Evolutionary conservation across 2,888 invertebrate species (phyloP), one percentile per base, ranked within the genome.

Genomic region (Catocala sponsa): DNA sequence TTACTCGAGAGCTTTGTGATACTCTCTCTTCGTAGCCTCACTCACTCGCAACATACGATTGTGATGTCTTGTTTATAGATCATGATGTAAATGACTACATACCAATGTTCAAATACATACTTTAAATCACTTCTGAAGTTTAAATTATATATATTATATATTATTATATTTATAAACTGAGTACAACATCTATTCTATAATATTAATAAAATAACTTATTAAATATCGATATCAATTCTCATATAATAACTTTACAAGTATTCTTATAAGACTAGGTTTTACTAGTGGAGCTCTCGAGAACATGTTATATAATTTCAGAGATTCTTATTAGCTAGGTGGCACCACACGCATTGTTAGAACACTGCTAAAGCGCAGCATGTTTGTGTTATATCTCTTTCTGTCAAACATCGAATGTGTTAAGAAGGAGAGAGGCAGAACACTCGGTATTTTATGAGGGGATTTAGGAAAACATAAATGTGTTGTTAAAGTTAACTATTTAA

Each of bases 301-400:
- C 71, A 72, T 50, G 71, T 74, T 68, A 50, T 63, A 77, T 75
- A 73, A 53, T 35, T 55, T 76, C 55, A 65, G 91, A 91, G 91
- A 91, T 91, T 91, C 91, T 83, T 85, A 84, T 68, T 61, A 68
- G 63, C 77, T 74, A 81, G 84, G 87, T 89, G 88, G 87, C 89
- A 90, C 86, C 78, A 64, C 74, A 74, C 74, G 59, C 69, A 53
- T 70, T 59, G 57, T 60, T 65, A 79, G 78, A 75, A 75, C 79
- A 81, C 73, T 15, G 60, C 59, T 74, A 65, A 83, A 87, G 87
- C 25, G 85, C 87, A 87, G 83, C 71, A 53, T 46, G 49, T 51
- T 54, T 50, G 51, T 35, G n/a, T 48, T 54, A 10, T 43, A 41
- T 66, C 59, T 60, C 42, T 63, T 55, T 59, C 50, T 54, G 4